Evolutionary conservation across 2,797 vertebrate species (phyloP), one percentile per base, ranked within the genome.

Genomic region (Mastacembelus armatus): DNA sequence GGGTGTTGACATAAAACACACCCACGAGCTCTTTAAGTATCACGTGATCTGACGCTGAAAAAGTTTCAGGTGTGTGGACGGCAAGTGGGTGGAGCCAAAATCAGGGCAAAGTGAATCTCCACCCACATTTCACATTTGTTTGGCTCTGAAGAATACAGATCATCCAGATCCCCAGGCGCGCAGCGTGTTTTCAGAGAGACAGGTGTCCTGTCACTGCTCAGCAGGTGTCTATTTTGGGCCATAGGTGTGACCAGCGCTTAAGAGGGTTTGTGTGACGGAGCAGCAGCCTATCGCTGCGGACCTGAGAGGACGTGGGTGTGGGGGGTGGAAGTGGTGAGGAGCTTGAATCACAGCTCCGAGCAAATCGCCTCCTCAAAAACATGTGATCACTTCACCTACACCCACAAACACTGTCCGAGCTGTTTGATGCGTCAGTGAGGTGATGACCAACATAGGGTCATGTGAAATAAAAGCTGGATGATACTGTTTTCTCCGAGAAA

Each of bases 191-290:
- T 51, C 77, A 67, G 71, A 12, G 40, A 38, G 76, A 89, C 82
- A 91, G 82, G 85, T 84, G 80, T 73, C 67, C 2, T 48, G 15
- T 52, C 21, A 22, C 38, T 65, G 48, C 73, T 74, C 80, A 80
- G 83, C 85, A 84, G 79, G 81, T 72, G 77, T 85, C 89, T 90
- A 88, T 93, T 91, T 91, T 78, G 19, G 57, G 64, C 38, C 2
- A n/a, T 26, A 74, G 69, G 70, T 62, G 67, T 73, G 78, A 18
- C 78, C 5, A 6, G 55, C 18, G 21, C 40, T 60, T 59, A 4
- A 52, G 45, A 29, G 40, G 44, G 56, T 38, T 22, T 30, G 48
- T 36, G 44, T 24, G 48, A 59, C 26, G 40, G 42, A 18, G 9
- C 27, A 11, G 36, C 33, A 35, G 40, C 38, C 15, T 50, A 32